Percentiles rank a stretch among this genome's conserved stretches.
phyloP scores from a whole-genome alignment of 1,140 invertebrate species.

The Trichomalopsis sarcophagae region DNA sequence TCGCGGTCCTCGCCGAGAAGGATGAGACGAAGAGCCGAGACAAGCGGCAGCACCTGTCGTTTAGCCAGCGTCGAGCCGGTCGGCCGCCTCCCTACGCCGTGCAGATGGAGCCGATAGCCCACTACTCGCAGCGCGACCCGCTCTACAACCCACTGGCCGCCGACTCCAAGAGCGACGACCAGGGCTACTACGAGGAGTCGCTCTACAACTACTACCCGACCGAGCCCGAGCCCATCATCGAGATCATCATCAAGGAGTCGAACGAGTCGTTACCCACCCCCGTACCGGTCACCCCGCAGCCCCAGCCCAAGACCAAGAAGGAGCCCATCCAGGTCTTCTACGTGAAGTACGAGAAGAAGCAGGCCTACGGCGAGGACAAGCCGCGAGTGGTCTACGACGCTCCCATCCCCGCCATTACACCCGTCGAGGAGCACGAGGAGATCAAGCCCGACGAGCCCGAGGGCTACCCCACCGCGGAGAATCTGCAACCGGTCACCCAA shows the following conservation, averaged over 20 bases:
- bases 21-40: constrained; percentile 65
- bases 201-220: constrained; percentile 79
- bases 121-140: constrained; percentile 86
- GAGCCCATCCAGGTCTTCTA: constrained; percentile 93
- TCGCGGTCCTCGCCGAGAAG: constrained; percentile 54
- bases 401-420: constrained; percentile 83
- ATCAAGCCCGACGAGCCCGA: constrained; percentile 69
- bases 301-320: constrained; percentile 79
- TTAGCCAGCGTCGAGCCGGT: constrained; percentile 61
- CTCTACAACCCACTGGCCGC: constrained; percentile 79
- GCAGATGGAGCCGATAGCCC: constrained; percentile 86
- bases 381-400: constrained; percentile 85
- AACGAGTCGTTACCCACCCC: constrained; percentile 85
- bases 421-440: constrained; percentile 78
- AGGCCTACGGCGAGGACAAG: constrained; percentile 76
- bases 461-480: constrained; percentile 69
- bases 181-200: constrained; percentile 66
- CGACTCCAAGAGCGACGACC: constrained; percentile 74
- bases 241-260: constrained; percentile 93
- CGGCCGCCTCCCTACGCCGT: constrained; percentile 83
- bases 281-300: constrained; percentile 74
- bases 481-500: constrained; percentile 60
- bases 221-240: constrained; percentile 91
- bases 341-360: constrained; percentile 89
- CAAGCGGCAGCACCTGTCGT: constrained; percentile 68